Base-by-base conservation (phyloP, 2,888 invertebrate species). In the Argyra leucocephala region DNA sequence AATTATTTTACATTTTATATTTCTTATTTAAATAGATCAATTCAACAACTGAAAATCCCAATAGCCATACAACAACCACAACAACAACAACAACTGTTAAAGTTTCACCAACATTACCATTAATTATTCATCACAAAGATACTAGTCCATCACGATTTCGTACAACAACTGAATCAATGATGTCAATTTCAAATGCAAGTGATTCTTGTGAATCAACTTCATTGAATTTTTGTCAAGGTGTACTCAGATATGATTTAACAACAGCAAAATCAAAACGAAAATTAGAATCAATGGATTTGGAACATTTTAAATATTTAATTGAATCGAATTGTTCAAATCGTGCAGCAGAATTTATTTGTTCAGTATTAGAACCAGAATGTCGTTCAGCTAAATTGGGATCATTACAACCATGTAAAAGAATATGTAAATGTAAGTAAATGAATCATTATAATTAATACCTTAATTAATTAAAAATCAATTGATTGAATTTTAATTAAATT, bases 361-460 rank as follows among this genome's bases (percentile, higher is more conserved):
- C 86, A 1, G 78, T 85, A 15, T 76, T 88, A 57, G 88, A 88
- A 71, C 88, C 88, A 0, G 87, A 87, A 71, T 88, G 88, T 74
- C 83, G 83, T 66, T 84, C 86, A 0, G 79, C 82, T 21, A 83
- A 84, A 15, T 82, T 82, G 69, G 81, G 82, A 7, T 77, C 83
- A n/a, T 81, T 85, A 69, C 81, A 83, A 71, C 88, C 88, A 0
- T 88, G 88, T 73, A 81, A 84, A 69, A 82, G 83, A 71, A 82
- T 87, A 68, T 88, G 88, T 72, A 85, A 83, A 83, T 84, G 87
- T 87, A 75, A 65, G 69, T 21, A 18, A n/a, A n/a, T 31, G 31
- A 31, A 31, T 31, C 9, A 31, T 31, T 7, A 2, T 31, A 31
- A 31, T n/a, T n/a, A n/a, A n/a, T n/a, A n/a, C n/a, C 3, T 31